Percentiles rank a stretch among this genome's conserved stretches.
phyloP scores from a whole-genome alignment of 2,113 vertebrate species.

The Carettochelys insculpta region DNA sequence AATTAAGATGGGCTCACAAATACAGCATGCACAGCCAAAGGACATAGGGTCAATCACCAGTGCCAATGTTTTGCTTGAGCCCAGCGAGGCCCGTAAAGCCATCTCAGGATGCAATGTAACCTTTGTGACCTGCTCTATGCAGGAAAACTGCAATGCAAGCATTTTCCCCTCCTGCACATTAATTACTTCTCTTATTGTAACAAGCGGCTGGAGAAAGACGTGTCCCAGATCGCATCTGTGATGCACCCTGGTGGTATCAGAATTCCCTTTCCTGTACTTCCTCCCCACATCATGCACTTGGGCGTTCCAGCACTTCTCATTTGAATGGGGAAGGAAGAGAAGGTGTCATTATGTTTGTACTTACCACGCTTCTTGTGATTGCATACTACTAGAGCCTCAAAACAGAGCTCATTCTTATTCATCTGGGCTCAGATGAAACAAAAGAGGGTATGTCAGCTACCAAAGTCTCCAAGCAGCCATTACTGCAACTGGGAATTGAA shows the following conservation, averaged over 20 bases:
- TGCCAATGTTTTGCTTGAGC: constrained; percentile 15
- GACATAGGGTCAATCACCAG: background rate
- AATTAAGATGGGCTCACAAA: constrained; percentile 10
- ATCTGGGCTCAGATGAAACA: background rate
- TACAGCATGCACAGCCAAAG: background rate
- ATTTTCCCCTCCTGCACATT: constrained; percentile 5
- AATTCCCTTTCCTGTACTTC: background rate
- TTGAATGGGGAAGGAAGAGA: accelerated
- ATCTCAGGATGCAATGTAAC: constrained; percentile 2
- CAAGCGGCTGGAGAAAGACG: background rate
- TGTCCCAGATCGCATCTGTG: accelerated
- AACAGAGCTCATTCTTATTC: background rate
- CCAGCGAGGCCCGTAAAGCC: constrained; percentile 14
- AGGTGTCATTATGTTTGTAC: background rate
- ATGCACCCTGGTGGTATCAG: background rate
- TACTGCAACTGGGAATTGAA: background rate
- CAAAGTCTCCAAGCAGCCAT: background rate
- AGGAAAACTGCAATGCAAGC: constrained; percentile 5
- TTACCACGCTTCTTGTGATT: accelerated
- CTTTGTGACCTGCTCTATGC: background rate
- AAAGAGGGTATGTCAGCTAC: background rate
- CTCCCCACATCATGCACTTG: background rate
- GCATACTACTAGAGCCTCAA: background rate
- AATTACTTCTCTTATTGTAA: background rate
- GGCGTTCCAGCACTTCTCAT: background rate